Evolutionary conservation across 2,888 invertebrate genomes (phyloP), one percentile per base, ranked within the genome.

Genomic region (Chrysolina americana): DNA sequence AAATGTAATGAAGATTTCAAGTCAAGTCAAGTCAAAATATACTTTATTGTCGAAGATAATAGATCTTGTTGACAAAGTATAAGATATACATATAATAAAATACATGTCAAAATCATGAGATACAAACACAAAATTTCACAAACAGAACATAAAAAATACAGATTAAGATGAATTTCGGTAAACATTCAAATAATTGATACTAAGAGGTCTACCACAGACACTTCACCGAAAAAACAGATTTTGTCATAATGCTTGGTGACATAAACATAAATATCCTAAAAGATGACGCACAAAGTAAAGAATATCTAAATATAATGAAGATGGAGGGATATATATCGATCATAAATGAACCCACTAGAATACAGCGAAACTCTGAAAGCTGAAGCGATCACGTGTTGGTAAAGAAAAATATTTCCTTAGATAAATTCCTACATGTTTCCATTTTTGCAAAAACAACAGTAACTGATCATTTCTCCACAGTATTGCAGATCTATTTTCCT

Each of bases 181-280:
- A n/a, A n/a, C n/a, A n/a, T n/a, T n/a, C n/a, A n/a, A n/a, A n/a
- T n/a, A n/a, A n/a, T n/a, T n/a, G n/a, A n/a, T n/a, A n/a, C n/a
- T n/a, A n/a, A n/a, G 50, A 50, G 50, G 15, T 50, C 50, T 50
- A 50, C 50, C 50, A 11, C 6, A 50, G 17, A 50, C 50, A 50
- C 5, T 17, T 50, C 1, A n/a, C 50, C 50, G 50, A 13, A 44
- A 44, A 44, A 44, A 44, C 44, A 44, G 44, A 50, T 50, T 50
- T 50, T 50, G 50, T 50, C 50, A 50, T 50, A 50, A 50, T 50
- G 15, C 50, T 50, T 50, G 50, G 50, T 17, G 50, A 50, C 17
- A 50, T 50, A 50, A 50, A 50, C 50, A 50, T 50, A 50, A 50
- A n/a, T n/a, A 50, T 50, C n/a, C n/a, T n/a, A n/a, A n/a, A n/a